These are phyloP conservation scores for Eurystomus gularis DNA, from an alignment of 2,113 vertebrate genomes.

Conservation along the genomic window DNA sequence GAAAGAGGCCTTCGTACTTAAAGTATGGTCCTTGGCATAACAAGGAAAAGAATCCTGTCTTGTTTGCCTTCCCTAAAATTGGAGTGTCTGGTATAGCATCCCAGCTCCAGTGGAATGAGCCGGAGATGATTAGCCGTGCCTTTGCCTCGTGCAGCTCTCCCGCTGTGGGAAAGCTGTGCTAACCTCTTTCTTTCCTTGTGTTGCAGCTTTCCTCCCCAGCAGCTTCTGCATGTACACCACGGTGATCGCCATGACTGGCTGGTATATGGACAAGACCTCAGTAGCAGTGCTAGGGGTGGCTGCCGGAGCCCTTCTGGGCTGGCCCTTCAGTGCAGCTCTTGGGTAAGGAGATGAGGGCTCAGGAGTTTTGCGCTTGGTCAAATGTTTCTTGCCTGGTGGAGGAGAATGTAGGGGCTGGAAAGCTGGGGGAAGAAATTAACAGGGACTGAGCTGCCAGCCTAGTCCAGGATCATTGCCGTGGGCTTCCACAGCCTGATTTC, in stretches of 20 bases:
- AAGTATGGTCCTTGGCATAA: not conserved
- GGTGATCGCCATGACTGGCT: conserved; percentile 91
- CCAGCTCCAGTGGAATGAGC: not conserved
- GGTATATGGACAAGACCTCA: conserved; percentile 90
- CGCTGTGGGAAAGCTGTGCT: not conserved
- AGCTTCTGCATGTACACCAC: conserved; percentile 98
- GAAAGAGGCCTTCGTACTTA: not conserved
- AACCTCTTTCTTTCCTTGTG: not conserved
- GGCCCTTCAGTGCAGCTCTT: conserved; percentile 92
- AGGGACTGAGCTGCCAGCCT: not conserved
- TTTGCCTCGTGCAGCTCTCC: not conserved
- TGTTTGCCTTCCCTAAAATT: not conserved
- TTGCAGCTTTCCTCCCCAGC: conserved; percentile 92
- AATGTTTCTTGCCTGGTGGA: not conserved
- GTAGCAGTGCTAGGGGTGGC: conserved; percentile 90
- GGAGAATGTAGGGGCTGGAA: not conserved
- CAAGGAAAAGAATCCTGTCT: not conserved
- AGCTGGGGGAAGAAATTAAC: not conserved
- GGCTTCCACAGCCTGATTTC: not conserved
- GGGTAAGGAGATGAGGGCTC: conserved; percentile 79
- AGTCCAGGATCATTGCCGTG: not conserved
- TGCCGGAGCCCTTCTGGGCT: conserved; percentile 89
- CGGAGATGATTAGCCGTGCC: not conserved
- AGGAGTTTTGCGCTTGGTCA: not conserved
- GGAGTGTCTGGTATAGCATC: not conserved